Evolutionary conservation across 2,797 vertebrate genomes (phyloP).

Genomic region (Platalea minor): DNA sequence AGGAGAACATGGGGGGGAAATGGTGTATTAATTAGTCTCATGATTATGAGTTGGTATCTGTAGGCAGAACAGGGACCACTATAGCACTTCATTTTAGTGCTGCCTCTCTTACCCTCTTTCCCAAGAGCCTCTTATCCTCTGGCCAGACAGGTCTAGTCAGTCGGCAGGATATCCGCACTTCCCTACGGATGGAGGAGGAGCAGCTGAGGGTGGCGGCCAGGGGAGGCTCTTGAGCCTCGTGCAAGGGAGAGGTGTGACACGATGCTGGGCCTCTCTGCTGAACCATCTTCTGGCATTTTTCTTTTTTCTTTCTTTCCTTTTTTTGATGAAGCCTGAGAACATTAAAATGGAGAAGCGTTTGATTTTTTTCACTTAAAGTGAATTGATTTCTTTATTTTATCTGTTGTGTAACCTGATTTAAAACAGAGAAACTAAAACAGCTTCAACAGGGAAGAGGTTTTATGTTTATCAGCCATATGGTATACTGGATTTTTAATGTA

Average conservation of each 20-base stretch:
- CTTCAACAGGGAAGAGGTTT: not conserved
- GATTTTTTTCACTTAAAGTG: not conserved
- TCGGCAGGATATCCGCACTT: rapidly evolving
- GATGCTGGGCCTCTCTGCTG: not conserved
- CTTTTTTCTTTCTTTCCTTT: too few relatives aligned
- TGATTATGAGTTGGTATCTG: not conserved
- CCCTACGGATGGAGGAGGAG: not conserved
- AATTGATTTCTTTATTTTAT: not conserved
- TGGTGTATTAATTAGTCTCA: not conserved
- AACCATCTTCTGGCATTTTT: not conserved
- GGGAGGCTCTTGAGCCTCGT: not conserved
- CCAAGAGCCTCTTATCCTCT: not conserved
- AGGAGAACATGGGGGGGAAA: not conserved
- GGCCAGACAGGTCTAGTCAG: not conserved
- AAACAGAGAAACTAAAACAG: not conserved
- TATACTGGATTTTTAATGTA: not conserved
- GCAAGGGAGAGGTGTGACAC: rapidly evolving
- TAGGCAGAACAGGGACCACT: not conserved
- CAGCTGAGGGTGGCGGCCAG: not conserved
- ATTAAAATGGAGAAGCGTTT: not conserved
- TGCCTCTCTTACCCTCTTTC: not conserved
- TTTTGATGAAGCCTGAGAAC: not conserved
- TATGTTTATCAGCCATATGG: not conserved
- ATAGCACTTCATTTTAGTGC: not conserved
- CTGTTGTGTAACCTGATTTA: not conserved